Conservation (phyloP, 2,888 invertebrate genomes). For the Andrena marginata region DNA sequence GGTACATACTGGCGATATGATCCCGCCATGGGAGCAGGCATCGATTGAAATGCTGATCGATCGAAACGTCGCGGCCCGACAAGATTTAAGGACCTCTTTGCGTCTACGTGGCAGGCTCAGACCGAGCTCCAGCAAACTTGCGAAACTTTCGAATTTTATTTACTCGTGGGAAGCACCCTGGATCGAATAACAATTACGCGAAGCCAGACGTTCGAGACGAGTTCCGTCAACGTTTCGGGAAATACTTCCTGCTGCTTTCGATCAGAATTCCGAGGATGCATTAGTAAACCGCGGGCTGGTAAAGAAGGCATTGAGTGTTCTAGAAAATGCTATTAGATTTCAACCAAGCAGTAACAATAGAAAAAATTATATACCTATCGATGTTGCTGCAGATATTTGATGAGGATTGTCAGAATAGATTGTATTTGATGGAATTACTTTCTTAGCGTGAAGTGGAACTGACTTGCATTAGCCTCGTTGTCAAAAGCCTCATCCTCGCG, state of each 20-base stretch:
- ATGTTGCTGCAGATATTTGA: too few species aligned
- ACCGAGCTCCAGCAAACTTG: slow-evolving; percentile 14
- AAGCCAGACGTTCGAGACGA: slow-evolving; percentile 1
- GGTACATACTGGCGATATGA: slow-evolving; percentile 57
- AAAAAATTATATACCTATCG: too few species aligned
- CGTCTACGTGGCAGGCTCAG: slow-evolving; percentile 38
- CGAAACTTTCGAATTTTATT: slow-evolving; percentile 53
- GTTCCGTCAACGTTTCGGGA: slow-evolving; percentile 17
- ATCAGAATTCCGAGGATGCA: neutral
- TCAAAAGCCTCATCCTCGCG: too few species aligned
- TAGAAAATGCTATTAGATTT: too few species aligned
- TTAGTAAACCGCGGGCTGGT: neutral
- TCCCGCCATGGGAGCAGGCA: slow-evolving; percentile 44
- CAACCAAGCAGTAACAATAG: too few species aligned
- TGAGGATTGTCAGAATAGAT: too few species aligned
- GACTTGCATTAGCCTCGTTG: too few species aligned
- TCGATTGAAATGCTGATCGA: slow-evolving; percentile 65
- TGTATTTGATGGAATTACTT: too few species aligned
- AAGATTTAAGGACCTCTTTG: slow-evolving; percentile 58
- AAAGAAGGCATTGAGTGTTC: too few species aligned
- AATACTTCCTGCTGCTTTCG: neutral
- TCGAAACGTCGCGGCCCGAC: slow-evolving; percentile 52
- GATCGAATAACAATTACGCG: slow-evolving; percentile 58
- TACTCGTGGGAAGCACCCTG: slow-evolving; percentile 24
- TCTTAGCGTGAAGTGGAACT: too few species aligned